Conservation (phyloP, 2,888 invertebrate species). For the Ptychoptera contaminata region DNA sequence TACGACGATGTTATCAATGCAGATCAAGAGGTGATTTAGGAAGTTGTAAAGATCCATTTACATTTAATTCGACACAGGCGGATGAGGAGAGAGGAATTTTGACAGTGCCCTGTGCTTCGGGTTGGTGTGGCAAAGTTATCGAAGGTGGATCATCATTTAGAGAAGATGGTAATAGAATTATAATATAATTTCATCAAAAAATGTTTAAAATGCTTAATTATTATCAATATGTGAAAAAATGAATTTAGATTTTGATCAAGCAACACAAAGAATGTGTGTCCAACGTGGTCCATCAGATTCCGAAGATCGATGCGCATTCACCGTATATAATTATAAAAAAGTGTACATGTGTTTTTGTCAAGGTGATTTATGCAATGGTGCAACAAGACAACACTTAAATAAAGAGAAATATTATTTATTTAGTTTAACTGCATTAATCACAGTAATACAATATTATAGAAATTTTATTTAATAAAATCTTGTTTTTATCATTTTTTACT, state of each 20-base stretch:
- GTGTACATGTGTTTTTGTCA: conserved; percentile 84
- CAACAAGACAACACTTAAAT: too few relatives aligned
- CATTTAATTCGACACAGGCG: conserved; percentile 59
- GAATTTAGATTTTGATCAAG: conserved; percentile 63
- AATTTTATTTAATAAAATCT: too few relatives aligned
- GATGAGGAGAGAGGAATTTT: conserved; percentile 55
- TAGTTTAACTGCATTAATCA: too few relatives aligned
- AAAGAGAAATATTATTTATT: too few relatives aligned
- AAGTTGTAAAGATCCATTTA: conserved; percentile 76
- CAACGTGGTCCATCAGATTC: conserved; percentile 76
- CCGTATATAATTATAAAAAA: conserved; percentile 63
- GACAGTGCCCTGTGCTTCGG: conserved; percentile 69
- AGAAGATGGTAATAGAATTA: conserved; percentile 49
- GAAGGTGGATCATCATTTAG: conserved; percentile 64
- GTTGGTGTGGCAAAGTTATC: conserved; percentile 85
- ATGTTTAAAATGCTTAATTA: not conserved
- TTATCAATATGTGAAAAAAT: conserved; percentile 4
- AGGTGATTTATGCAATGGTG: conserved; percentile 69
- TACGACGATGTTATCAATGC: conserved; percentile 67
- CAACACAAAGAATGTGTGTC: conserved; percentile 75
- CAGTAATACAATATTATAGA: too few relatives aligned
- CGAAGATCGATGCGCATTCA: conserved; percentile 79
- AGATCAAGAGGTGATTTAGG: conserved; percentile 77
- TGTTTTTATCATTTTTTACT: too few relatives aligned
- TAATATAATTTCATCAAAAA: not conserved